phyloP scores from a whole-genome alignment of 2,888 invertebrate genomes.

The Heliconius hortense region DNA sequence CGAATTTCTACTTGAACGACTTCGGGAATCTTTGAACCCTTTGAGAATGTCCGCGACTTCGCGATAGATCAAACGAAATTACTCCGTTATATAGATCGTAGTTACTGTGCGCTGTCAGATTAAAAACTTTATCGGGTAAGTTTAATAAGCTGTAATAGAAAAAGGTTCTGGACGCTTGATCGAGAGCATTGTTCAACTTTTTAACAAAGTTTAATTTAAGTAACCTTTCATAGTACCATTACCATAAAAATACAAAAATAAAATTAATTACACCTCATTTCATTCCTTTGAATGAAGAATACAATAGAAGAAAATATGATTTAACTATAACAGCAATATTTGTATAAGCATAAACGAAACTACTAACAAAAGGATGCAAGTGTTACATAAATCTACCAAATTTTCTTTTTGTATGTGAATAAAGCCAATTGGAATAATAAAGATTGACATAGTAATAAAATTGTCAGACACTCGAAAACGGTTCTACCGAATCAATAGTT shows the following conservation, averaged over 20 bases:
- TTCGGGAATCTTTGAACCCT: slow-evolving; percentile 63
- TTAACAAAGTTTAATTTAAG: neutral
- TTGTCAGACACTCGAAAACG: slow-evolving; percentile 23
- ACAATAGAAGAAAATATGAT: neutral
- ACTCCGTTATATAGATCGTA: slow-evolving; percentile 30
- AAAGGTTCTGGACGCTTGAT: neutral
- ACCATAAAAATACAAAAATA: neutral
- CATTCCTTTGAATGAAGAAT: neutral
- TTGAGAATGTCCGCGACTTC: slow-evolving; percentile 51
- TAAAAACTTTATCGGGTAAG: slow-evolving; percentile 15
- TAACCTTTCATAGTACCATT: neutral
- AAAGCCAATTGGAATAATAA: slow-evolving; percentile 7
- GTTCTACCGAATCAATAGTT: slow-evolving; percentile 31
- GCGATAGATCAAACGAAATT: slow-evolving; percentile 57
- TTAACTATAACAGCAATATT: neutral
- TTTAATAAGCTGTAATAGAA: neutral
- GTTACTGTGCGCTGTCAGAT: slow-evolving; percentile 16
- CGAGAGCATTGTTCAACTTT: neutral
- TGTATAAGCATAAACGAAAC: neutral
- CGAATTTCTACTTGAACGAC: slow-evolving; percentile 67
- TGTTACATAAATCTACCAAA: neutral
- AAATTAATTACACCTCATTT: neutral
- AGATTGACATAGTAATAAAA: slow-evolving; percentile 23
- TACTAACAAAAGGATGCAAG: neutral
- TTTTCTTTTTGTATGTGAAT: neutral